phyloP scores from a whole-genome alignment of 2,888 invertebrate genomes.

The Drosophila algonquin region DNA sequence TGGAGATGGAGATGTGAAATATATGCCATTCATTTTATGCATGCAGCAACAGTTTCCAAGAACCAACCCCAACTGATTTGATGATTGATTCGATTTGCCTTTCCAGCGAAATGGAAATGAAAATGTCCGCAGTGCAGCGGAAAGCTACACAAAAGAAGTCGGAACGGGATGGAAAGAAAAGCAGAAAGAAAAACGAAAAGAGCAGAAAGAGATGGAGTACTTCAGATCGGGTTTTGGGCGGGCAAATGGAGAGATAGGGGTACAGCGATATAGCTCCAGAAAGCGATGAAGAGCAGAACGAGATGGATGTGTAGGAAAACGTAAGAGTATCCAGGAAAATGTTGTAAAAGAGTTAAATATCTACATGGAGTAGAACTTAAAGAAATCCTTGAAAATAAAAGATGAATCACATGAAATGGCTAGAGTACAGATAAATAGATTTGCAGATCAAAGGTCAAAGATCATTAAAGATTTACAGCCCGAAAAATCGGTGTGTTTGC shows the following conservation, averaged over 20 bases:
- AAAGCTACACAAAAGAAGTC: conserved; percentile 4
- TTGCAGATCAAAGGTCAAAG: neutral
- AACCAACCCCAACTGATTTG: conserved; percentile 22
- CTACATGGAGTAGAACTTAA: too few species aligned
- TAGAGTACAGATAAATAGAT: conserved; percentile 15
- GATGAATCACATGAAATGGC: neutral
- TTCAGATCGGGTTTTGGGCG: too few species aligned
- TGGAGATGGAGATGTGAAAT: conserved; percentile 26
- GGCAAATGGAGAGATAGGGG: too few species aligned
- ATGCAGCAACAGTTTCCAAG: conserved; percentile 29
- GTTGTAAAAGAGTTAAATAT: too few species aligned
- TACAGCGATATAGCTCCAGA: too few species aligned
- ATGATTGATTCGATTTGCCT: conserved; percentile 47
- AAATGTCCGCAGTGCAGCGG: conserved; percentile 55
- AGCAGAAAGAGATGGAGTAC: neutral
- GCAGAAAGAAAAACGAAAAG: too few species aligned
- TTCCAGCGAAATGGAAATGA: conserved; percentile 40
- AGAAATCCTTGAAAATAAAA: too few species aligned
- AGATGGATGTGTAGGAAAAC: too few species aligned
- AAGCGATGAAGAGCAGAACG: too few species aligned
- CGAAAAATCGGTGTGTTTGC: conserved; percentile 9
- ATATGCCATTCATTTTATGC: conserved; percentile 44
- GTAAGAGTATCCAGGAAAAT: too few species aligned
- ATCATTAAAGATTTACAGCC: conserved; percentile 5
- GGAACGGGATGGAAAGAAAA: too few species aligned